Conservation (phyloP, 2,888 invertebrate species). For the Macrophya alboannulata region DNA sequence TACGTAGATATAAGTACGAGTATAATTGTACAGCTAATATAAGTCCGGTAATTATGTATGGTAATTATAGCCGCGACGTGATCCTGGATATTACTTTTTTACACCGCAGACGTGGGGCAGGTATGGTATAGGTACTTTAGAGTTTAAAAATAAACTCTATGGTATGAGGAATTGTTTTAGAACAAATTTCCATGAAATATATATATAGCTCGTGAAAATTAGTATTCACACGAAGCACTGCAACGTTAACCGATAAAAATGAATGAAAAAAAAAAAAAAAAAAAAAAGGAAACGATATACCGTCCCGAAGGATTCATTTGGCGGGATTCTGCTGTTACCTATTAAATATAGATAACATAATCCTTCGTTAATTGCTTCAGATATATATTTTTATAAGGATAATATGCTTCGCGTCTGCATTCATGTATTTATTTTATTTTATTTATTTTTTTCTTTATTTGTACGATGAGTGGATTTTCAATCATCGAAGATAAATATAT, state of each 20-base stretch:
- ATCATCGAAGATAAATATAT: no score
- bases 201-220: neutral
- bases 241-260: conserved; percentile 18
- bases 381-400: neutral
- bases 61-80: conserved; percentile 14
- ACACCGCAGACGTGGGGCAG: neutral
- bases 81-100: conserved; percentile 5
- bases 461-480: no score
- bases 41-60: neutral
- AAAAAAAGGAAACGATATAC: neutral
- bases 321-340: neutral
- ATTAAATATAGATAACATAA: conserved; percentile 11
- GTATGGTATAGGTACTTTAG: neutral
- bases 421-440: neutral
- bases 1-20: no score
- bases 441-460: neutral
- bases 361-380: conserved; percentile 3
- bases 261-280: neutral
- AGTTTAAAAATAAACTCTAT: neutral
- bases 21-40: neutral
- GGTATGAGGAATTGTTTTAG: conserved; percentile 18
- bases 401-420: neutral
- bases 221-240: conserved; percentile 12
- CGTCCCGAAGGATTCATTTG: neutral
- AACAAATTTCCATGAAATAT: conserved; percentile 20